A percentile compares a stretch with the other conserved stretches of the same genome.
These are phyloP conservation scores for Sardina pilchardus DNA, from an alignment of 2,113 vertebrate genomes.

Conservation along the genomic window DNA sequence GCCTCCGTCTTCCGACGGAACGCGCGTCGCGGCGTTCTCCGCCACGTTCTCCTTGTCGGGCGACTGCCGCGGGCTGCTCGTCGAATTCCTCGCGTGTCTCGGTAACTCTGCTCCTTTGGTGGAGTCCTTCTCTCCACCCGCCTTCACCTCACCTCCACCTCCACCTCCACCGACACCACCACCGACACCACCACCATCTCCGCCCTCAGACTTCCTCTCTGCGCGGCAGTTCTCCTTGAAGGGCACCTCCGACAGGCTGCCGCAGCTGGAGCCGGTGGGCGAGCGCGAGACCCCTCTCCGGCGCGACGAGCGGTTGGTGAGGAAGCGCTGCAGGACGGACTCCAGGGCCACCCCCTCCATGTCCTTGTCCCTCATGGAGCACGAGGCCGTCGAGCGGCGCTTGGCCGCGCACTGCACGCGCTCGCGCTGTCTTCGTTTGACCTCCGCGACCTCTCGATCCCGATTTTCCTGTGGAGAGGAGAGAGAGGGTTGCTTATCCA, in stretches of 20 bases:
- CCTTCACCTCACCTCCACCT: background rate
- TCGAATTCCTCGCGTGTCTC: conserved; percentile 13
- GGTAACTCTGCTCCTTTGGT: background rate
- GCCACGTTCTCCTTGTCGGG: background rate
- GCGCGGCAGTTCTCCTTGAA: conserved; percentile 36
- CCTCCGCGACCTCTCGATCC: conserved; percentile 63
- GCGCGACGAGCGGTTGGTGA: conserved; percentile 47
- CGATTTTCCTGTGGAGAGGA: conserved; percentile 68
- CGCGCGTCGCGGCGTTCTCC: background rate
- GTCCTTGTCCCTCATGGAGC: conserved; percentile 71
- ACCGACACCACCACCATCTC: background rate
- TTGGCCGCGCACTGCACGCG: conserved; percentile 59
- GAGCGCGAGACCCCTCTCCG: conserved; percentile 47
- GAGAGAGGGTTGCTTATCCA: background rate
- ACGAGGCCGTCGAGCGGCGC: conserved; percentile 74
- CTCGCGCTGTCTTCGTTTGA: conserved; percentile 66
- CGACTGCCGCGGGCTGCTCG: background rate
- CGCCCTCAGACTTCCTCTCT: background rate
- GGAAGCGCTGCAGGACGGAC: conserved; percentile 62
- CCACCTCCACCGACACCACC: background rate
- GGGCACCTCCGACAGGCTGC: conserved; percentile 54
- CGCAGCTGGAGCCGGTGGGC: conserved; percentile 30
- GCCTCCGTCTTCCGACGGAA: background rate
- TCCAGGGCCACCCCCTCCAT: conserved; percentile 68
- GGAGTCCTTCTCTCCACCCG: background rate